A percentile compares a stretch with the other conserved stretches of the same genome.
These are phyloP conservation scores for Leucophenga varia DNA, from an alignment of 1,140 invertebrate genomes.

Conservation along the genomic window DNA sequence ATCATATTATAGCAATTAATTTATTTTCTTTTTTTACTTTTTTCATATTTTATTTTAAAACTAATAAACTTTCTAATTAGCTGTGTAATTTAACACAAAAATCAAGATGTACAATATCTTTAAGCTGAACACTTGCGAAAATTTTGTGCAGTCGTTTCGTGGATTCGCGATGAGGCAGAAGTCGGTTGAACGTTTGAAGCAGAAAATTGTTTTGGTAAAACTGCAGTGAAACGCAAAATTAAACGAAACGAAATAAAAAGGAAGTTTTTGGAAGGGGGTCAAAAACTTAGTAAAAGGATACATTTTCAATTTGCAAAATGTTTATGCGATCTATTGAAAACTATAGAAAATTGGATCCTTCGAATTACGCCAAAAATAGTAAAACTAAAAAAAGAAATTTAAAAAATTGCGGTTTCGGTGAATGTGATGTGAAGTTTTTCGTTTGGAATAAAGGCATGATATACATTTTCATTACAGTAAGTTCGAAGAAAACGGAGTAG, in stretches of 20 bases:
- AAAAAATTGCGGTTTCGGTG: constrained; percentile 5
- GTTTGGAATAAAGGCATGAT: constrained; percentile 34
- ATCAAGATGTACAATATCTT: constrained; percentile 24
- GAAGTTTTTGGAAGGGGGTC: no score
- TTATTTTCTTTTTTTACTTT: constrained; percentile 33
- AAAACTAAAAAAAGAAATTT: no score
- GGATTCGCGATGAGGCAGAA: constrained; percentile 52
- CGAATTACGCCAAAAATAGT: constrained; percentile 8
- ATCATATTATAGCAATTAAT: constrained; percentile 44
- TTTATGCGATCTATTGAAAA: constrained; percentile 27
- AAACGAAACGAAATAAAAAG: constrained; percentile 14
- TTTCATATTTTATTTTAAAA: constrained; percentile 35
- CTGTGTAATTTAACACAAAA: constrained; percentile 9
- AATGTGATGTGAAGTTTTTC: constrained; percentile 6
- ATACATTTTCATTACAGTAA: constrained; percentile 45
- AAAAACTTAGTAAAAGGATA: background rate
- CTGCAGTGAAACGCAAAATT: no score
- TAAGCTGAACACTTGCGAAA: constrained; percentile 37
- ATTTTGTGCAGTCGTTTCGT: constrained; percentile 43
- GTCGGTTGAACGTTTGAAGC: constrained; percentile 28
- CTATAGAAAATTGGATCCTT: constrained; percentile 21
- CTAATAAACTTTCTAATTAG: constrained; percentile 47
- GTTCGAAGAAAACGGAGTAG: no score
- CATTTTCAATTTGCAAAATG: constrained; percentile 29
- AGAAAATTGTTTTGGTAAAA: no score